Conservation (phyloP, 2,113 vertebrate genomes). For the Cavia porcellus region DNA sequence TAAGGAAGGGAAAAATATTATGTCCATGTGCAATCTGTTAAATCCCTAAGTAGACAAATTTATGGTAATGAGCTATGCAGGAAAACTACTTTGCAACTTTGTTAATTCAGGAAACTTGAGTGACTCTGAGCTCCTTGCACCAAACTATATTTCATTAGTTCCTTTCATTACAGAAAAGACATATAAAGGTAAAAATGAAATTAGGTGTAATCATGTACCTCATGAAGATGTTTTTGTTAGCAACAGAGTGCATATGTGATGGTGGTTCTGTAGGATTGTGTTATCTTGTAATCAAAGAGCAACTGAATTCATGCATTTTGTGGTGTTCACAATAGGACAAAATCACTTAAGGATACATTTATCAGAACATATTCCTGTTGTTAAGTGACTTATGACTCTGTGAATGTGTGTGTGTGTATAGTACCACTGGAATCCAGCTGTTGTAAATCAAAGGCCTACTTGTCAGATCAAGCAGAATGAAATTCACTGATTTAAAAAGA, state of each 20-base stretch:
- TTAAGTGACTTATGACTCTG: not conserved
- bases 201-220: not conserved
- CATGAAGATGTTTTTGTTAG: not conserved
- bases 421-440: slow-evolving; percentile 1
- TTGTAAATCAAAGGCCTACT: slow-evolving; percentile 49
- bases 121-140: not conserved
- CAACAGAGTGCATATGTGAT: not conserved
- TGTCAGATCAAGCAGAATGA: slow-evolving; percentile 47
- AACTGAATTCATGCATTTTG: not conserved
- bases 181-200: slow-evolving; percentile 46
- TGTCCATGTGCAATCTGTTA: not conserved
- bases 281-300: too few relatives aligned
- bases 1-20: not conserved
- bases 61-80: not conserved
- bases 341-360: not conserved
- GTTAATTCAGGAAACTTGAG: slow-evolving; percentile 26
- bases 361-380: not conserved
- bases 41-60: not conserved
- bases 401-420: not conserved
- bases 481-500: slow-evolving; percentile 47
- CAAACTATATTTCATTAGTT: slow-evolving; percentile 35
- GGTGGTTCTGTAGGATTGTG: not conserved
- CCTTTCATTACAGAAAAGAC: not conserved
- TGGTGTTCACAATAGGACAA: not conserved
- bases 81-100: not conserved